Evolutionary conservation across 2,113 vertebrate genomes (phyloP).

Genomic region (Kryptolebias marmoratus): DNA sequence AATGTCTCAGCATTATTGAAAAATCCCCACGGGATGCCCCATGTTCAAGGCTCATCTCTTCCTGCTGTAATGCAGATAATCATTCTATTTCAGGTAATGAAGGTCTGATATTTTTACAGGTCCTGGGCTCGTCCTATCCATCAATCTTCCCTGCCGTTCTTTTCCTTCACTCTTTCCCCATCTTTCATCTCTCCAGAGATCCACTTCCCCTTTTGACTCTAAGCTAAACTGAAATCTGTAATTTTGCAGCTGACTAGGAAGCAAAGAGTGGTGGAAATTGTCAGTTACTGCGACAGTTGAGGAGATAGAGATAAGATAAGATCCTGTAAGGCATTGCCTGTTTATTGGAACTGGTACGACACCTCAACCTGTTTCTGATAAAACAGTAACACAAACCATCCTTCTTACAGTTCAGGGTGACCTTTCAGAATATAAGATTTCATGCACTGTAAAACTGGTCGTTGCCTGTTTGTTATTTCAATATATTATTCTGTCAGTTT

Average conservation of each 20-base stretch:
- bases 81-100: constrained; percentile 44
- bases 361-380: constrained; percentile 21
- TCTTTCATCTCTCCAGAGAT: constrained; percentile 33
- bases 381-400: neutral
- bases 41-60: constrained; percentile 56
- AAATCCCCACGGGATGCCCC: constrained; percentile 58
- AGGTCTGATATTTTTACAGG: constrained; percentile 32
- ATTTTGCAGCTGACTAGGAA: constrained; percentile 74
- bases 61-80: constrained; percentile 56
- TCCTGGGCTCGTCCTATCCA: constrained; percentile 29
- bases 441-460: neutral
- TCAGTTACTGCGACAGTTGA: constrained; percentile 41
- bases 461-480: no score
- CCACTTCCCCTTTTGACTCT: constrained; percentile 52
- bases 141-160: constrained; percentile 31
- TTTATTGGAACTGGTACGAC: constrained; percentile 10
- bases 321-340: constrained; percentile 30
- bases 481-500: no score
- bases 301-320: constrained; percentile 34
- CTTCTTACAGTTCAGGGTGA: neutral
- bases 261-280: constrained; percentile 62
- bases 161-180: constrained; percentile 28
- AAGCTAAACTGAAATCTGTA: constrained; percentile 64
- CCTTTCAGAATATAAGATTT: neutral
- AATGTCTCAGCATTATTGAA: constrained; percentile 67